phyloP scores from a whole-genome alignment of 2,888 invertebrate genomes.

The Drosophila affinis region DNA sequence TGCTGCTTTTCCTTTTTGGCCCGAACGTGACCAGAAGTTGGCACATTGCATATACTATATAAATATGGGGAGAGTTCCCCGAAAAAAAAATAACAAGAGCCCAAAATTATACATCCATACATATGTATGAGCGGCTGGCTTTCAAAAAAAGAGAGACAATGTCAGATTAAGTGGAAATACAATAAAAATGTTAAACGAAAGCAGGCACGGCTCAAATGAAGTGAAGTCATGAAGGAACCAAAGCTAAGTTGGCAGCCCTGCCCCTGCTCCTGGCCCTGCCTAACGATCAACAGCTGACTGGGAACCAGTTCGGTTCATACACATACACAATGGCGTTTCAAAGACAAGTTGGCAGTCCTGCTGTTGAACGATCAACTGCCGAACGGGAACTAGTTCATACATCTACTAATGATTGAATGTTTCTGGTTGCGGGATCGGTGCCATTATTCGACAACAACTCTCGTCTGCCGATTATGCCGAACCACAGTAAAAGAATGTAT shows the following conservation, averaged over 20 bases:
- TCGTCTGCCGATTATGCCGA: no score
- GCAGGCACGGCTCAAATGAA: neutral
- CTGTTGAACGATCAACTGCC: neutral
- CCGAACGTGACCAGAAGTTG: constrained; percentile 43
- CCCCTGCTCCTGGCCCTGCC: neutral
- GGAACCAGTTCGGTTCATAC: neutral
- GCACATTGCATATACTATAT: constrained; percentile 26
- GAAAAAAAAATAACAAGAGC: neutral
- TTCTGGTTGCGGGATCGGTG: no score
- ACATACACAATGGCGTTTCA: no score
- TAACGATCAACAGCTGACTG: neutral
- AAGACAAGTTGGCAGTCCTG: neutral
- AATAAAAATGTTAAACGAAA: constrained; percentile 17
- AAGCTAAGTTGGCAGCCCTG: neutral
- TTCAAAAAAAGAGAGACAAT: constrained; percentile 8
- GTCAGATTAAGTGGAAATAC: constrained; percentile 14
- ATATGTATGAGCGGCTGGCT: neutral
- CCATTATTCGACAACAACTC: no score
- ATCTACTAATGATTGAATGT: no score
- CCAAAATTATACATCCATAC: constrained; percentile 1
- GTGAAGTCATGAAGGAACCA: no score
- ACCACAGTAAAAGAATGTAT: no score
- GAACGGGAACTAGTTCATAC: neutral
- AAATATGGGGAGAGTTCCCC: neutral
- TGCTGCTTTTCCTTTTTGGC: neutral